Conservation (phyloP, 1,140 invertebrate species). For the Brachionus rubens region DNA sequence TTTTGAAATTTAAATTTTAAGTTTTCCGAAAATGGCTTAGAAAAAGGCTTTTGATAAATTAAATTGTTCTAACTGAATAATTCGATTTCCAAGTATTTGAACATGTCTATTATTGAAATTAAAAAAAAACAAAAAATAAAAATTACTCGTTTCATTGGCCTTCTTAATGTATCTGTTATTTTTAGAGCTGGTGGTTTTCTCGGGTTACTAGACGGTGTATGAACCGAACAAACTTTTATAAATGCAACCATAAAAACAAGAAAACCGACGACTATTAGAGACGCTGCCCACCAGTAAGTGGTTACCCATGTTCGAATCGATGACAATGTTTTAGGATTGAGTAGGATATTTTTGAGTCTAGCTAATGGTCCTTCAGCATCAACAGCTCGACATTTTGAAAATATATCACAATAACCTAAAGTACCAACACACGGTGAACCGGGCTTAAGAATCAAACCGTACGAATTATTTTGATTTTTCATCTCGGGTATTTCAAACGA, state of each 20-base stretch:
- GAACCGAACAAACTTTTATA: constrained; percentile 97
- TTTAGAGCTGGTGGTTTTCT: constrained; percentile 53
- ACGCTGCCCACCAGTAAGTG: constrained; percentile 82
- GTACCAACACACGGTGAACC: constrained; percentile 97
- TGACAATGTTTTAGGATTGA: constrained; percentile 80
- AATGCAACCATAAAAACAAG: constrained; percentile 96
- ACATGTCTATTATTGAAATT: too few relatives aligned
- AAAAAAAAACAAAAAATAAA: background rate
- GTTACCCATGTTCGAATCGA: constrained; percentile 37
- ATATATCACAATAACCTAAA: constrained; percentile 91
- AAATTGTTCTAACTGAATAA: too few relatives aligned
- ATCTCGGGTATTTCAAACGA: constrained; percentile 43
- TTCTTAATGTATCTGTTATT: constrained; percentile 52
- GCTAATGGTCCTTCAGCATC: constrained; percentile 96
- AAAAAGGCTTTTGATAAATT: too few relatives aligned
- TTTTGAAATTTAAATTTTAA: too few relatives aligned
- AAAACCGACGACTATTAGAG: constrained; percentile 82
- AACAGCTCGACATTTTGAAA: constrained; percentile 90
- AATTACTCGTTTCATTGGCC: constrained; percentile 43
- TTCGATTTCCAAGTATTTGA: background rate
- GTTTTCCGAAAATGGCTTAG: too few relatives aligned
- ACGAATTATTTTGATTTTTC: background rate
- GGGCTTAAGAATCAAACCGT: constrained; percentile 53
- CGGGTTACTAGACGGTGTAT: constrained; percentile 94
- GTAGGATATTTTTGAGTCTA: constrained; percentile 88